Evolutionary conservation across 1,140 invertebrate genomes (phyloP).

Genomic region (Drosophila santomea): DNA sequence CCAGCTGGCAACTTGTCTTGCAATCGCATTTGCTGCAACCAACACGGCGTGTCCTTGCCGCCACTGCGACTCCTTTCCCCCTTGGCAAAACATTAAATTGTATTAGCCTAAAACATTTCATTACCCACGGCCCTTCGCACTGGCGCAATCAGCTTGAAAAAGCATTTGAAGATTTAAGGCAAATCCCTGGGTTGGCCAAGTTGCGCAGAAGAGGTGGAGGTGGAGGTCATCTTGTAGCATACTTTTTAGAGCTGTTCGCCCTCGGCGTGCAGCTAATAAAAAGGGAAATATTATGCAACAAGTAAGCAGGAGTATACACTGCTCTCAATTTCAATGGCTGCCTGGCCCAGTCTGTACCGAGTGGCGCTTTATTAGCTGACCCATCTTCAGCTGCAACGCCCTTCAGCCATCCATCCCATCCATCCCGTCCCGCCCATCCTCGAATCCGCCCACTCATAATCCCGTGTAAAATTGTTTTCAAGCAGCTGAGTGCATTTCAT

Average conservation of each 20-base stretch:
- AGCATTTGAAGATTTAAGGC: slow-evolving; percentile 61
- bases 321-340: slow-evolving; percentile 49
- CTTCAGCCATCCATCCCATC: slow-evolving; percentile 1
- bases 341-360: slow-evolving; percentile 46
- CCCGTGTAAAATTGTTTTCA: slow-evolving; percentile 75
- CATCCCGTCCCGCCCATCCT: background rate
- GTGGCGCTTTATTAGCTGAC: slow-evolving; percentile 74
- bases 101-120: slow-evolving; percentile 75
- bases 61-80: slow-evolving; percentile 2
- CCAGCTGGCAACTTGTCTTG: slow-evolving; percentile 49
- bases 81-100: slow-evolving; percentile 64
- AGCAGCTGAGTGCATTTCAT: slow-evolving; percentile 69
- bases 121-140: slow-evolving; percentile 42
- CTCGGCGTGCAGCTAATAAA: slow-evolving; percentile 65
- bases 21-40: slow-evolving; percentile 45
- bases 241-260: slow-evolving; percentile 43
- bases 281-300: slow-evolving; percentile 81
- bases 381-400: slow-evolving; percentile 33
- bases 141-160: slow-evolving; percentile 72
- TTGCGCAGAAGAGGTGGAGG: background rate
- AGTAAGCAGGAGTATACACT: slow-evolving; percentile 62
- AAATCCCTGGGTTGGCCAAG: slow-evolving; percentile 11
- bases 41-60: slow-evolving; percentile 45
- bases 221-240: slow-evolving; percentile 22
- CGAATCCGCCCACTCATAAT: slow-evolving; percentile 55